Percentiles rank a stretch among this genome's conserved stretches.
Conservation (phyloP, 1,140 invertebrate species). For the Panagrolaimus sp. region DNA sequence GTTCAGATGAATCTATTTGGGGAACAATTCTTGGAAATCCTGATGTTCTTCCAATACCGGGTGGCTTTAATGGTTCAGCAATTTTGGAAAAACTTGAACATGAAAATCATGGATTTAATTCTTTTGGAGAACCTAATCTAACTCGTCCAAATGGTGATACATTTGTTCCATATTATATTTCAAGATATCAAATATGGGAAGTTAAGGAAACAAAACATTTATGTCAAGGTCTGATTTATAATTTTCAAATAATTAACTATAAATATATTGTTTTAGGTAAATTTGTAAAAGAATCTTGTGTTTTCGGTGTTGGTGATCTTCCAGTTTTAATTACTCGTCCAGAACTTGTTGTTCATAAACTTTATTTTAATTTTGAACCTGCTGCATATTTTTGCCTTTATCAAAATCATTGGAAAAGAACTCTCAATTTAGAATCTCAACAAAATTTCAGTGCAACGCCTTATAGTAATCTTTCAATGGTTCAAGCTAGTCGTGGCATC, state of each 20-base stretch:
- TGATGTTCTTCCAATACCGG: conserved; percentile 32
- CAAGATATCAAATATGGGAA: conserved; percentile 32
- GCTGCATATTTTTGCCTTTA: conserved; percentile 42
- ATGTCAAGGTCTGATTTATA: neutral
- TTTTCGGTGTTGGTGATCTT: conserved; percentile 48
- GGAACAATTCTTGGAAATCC: conserved; percentile 41
- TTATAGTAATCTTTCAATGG: too few species aligned
- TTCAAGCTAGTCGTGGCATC: too few species aligned
- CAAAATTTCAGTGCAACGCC: too few species aligned
- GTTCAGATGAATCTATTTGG: conserved; percentile 42
- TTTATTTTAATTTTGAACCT: conserved; percentile 46
- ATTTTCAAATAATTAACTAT: too few species aligned
- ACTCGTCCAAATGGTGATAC: too few species aligned
- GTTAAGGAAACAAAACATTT: neutral
- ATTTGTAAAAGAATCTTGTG: conserved; percentile 42
- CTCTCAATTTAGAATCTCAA: too few species aligned
- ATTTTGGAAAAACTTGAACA: neutral
- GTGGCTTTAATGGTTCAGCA: conserved; percentile 26
- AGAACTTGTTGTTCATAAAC: conserved; percentile 47
- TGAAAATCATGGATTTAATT: too few species aligned
- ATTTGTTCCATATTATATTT: conserved; percentile 23
- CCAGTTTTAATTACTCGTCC: conserved; percentile 32
- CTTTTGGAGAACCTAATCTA: too few species aligned
- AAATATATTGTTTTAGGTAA: too few species aligned
- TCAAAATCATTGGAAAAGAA: too few species aligned